These are phyloP conservation scores for Elysia chlorotica DNA, from an alignment of 1,140 invertebrate genomes.

Conservation along the genomic window DNA sequence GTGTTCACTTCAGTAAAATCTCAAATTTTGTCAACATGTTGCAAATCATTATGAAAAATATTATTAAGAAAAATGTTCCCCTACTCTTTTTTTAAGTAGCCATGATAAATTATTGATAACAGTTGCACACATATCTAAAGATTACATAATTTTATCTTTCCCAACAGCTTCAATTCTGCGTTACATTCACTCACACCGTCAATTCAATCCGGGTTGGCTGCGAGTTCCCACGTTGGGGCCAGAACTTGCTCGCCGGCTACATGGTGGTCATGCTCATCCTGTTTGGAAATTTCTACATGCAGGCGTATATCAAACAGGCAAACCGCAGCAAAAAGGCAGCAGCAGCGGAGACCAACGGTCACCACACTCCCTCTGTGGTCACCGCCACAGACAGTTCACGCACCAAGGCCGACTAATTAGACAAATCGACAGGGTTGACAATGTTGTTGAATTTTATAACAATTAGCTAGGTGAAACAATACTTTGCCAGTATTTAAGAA, in stretches of 20 bases:
- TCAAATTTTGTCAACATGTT: too few relatives aligned
- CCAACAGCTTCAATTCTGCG: slow-evolving; percentile 55
- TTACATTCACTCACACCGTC: slow-evolving; percentile 48
- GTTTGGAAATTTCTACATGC: slow-evolving; percentile 65
- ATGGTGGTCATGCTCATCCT: slow-evolving; percentile 61
- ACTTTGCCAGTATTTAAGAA: too few relatives aligned
- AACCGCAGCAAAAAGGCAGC: slow-evolving; percentile 6
- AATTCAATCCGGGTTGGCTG: slow-evolving; percentile 52
- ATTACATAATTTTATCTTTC: not conserved
- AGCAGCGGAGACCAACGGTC: slow-evolving; percentile 12
- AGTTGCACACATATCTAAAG: too few relatives aligned
- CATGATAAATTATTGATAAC: too few relatives aligned
- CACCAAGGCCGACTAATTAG: slow-evolving; percentile 15
- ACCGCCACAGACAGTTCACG: too few relatives aligned
- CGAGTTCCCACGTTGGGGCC: slow-evolving; percentile 61
- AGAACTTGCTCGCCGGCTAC: slow-evolving; percentile 56
- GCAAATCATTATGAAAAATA: too few relatives aligned
- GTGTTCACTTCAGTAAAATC: too few relatives aligned
- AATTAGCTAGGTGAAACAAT: not conserved
- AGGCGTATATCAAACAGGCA: slow-evolving; percentile 55
- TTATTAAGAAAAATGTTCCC: too few relatives aligned
- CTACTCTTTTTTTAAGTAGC: too few relatives aligned
- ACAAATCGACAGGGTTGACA: too few relatives aligned
- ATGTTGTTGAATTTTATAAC: not conserved
- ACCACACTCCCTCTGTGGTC: not conserved